Evolutionary conservation across 2,113 vertebrate genomes (phyloP).

Genomic region (Tiliqua scincoides): DNA sequence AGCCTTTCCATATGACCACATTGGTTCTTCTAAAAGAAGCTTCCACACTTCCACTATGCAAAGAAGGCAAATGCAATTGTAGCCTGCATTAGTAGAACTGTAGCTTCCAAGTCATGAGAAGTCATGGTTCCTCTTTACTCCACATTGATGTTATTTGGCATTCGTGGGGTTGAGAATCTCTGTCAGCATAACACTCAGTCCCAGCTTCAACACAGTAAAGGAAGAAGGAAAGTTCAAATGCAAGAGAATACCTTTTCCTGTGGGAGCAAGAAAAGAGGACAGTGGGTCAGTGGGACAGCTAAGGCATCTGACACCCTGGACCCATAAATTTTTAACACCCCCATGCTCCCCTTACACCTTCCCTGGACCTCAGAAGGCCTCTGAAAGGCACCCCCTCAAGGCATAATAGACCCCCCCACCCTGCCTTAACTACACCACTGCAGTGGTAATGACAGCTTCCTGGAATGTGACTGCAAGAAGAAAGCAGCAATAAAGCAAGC

Average conservation of each 20-base stretch:
- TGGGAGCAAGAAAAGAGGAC: background rate
- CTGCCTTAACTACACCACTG: no score
- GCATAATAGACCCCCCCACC: no score
- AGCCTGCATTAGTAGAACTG: no score
- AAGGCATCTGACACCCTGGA: no score
- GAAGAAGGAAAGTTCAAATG: background rate
- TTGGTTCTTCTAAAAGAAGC: background rate
- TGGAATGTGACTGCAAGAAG: background rate
- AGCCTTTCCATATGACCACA: background rate
- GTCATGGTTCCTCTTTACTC: no score
- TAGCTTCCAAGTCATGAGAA: no score
- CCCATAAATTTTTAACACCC: no score
- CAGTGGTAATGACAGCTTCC: background rate
- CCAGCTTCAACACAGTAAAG: background rate
- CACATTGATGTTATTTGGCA: background rate
- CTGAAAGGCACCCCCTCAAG: no score
- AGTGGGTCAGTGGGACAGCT: no score
- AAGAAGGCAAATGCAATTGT: no score
- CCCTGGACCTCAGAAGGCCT: no score
- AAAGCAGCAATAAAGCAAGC: background rate
- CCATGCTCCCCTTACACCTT: no score
- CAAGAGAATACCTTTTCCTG: background rate
- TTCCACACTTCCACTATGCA: background rate
- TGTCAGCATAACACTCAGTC: background rate
- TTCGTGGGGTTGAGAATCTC: background rate